Conservation (phyloP, 2,888 invertebrate genomes). For the Drosophila engyochracea region DNA sequence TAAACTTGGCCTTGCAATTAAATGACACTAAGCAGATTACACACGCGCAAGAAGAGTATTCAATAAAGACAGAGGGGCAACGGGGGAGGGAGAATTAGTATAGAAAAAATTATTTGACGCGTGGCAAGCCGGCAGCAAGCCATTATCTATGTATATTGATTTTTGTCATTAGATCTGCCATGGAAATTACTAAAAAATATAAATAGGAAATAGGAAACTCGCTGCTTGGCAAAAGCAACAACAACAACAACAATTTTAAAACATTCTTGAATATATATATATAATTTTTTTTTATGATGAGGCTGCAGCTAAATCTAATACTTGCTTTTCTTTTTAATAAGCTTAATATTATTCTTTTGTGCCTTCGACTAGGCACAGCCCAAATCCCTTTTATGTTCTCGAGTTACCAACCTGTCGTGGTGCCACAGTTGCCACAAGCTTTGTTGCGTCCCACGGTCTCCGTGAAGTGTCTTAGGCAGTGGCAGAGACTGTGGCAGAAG, state of each 20-base stretch:
- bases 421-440: slow-evolving; percentile 53
- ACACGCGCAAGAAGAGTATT: slow-evolving; percentile 10
- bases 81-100: not conserved
- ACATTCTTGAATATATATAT: slow-evolving; percentile 6
- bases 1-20: slow-evolving; percentile 51
- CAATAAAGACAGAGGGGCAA: not conserved
- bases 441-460: slow-evolving; percentile 35
- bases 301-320: slow-evolving; percentile 41
- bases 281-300: slow-evolving; percentile 14
- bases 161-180: slow-evolving; percentile 42
- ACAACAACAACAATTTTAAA: slow-evolving; percentile 20
- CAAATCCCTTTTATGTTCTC: slow-evolving; percentile 70
- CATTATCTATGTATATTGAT: slow-evolving; percentile 45
- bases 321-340: slow-evolving; percentile 57
- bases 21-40: slow-evolving; percentile 62
- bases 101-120: slow-evolving; percentile 11
- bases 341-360: slow-evolving; percentile 60
- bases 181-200: slow-evolving; percentile 38
- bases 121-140: slow-evolving; percentile 36
- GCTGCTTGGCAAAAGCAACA: slow-evolving; percentile 27
- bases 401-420: slow-evolving; percentile 61
- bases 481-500: not conserved
- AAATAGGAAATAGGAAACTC: not conserved
- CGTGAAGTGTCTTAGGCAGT: slow-evolving; percentile 24
- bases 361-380: slow-evolving; percentile 20